These are phyloP conservation scores for Scolopax mira DNA, from an alignment of 2,113 vertebrate genomes.

Conservation along the genomic window DNA sequence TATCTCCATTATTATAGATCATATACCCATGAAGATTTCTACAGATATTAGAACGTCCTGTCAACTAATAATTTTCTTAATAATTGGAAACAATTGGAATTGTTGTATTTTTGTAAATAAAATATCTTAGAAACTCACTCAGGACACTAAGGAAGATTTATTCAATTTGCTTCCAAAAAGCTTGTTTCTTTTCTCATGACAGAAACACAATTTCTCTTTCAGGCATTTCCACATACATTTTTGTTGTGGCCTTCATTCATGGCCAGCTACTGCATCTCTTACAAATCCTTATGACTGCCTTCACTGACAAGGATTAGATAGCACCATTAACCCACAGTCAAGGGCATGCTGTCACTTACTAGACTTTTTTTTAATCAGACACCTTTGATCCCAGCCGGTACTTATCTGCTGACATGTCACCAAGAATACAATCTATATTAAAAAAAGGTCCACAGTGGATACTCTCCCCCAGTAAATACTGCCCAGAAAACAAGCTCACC, in stretches of 20 bases:
- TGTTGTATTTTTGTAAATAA: background rate
- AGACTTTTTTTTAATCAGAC: slow-evolving; percentile 21
- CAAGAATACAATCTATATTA: background rate
- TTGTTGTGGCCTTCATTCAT: slow-evolving; percentile 20
- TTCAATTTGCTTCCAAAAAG: background rate
- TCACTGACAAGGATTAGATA: slow-evolving; percentile 26
- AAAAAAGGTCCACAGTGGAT: background rate
- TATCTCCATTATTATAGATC: background rate
- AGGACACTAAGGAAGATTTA: background rate
- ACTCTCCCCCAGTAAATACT: background rate
- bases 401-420: slow-evolving; percentile 8
- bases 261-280: background rate
- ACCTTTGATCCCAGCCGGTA: slow-evolving; percentile 36
- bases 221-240: background rate
- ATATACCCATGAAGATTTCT: background rate
- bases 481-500: background rate
- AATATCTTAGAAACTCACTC: background rate
- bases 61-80: background rate
- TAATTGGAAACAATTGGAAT: background rate
- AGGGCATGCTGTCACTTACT: background rate
- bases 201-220: background rate
- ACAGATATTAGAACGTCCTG: background rate
- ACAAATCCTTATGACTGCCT: background rate
- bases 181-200: background rate
- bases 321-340: slow-evolving; percentile 40